A percentile compares a stretch with the other conserved stretches of the same genome.
Conservation (phyloP, 1,140 invertebrate species). For the Bombus picipes region DNA sequence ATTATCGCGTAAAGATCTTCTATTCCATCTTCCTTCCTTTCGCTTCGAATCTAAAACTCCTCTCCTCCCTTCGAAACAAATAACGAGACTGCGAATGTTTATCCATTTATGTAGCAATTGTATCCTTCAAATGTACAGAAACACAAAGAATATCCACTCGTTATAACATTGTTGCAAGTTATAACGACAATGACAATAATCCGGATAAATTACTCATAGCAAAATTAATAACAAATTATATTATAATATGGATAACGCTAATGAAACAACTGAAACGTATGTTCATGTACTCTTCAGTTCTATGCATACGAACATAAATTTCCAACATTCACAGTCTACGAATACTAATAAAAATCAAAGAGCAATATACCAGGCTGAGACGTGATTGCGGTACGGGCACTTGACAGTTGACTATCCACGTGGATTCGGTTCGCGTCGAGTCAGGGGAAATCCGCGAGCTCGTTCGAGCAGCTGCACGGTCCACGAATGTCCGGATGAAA, state of each 20-base stretch:
- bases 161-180: no score
- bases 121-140: background rate
- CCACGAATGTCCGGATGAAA: slow-evolving; percentile 23
- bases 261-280: no score
- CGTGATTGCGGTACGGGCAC: background rate
- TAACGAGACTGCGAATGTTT: background rate
- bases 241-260: no score
- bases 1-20: no score
- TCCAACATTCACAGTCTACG: background rate
- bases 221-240: no score
- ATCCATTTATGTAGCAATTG: background rate
- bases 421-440: slow-evolving; percentile 27
- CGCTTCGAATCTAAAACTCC: no score
- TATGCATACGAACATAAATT: background rate
- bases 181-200: no score
- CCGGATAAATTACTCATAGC: no score
- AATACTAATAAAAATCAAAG: background rate
- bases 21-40: no score
- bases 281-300: no score
- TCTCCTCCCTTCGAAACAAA: no score
- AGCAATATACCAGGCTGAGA: slow-evolving; percentile 33
- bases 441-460: background rate
- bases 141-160: background rate
- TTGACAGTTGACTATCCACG: slow-evolving; percentile 56
- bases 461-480: slow-evolving; percentile 20